A percentile compares a stretch with the other conserved stretches of the same genome.
phyloP scores from a whole-genome alignment of 1,140 invertebrate genomes.

The Asobara japonica region DNA sequence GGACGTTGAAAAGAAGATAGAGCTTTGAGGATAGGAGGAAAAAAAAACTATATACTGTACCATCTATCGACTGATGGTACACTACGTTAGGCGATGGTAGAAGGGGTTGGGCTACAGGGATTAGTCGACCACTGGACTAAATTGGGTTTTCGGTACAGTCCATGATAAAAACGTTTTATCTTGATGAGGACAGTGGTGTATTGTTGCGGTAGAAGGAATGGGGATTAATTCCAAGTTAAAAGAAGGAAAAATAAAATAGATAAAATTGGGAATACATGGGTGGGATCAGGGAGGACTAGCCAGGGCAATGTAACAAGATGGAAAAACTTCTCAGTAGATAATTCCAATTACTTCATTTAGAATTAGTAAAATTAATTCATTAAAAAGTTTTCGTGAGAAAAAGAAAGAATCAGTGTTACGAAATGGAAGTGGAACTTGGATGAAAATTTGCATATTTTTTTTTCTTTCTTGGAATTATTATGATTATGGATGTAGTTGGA shows the following conservation, averaged over 20 bases:
- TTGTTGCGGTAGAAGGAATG: conserved; percentile 2
- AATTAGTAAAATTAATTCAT: background rate
- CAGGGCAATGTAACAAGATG: background rate
- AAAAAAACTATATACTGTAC: background rate
- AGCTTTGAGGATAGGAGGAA: background rate
- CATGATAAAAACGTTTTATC: conserved; percentile 20
- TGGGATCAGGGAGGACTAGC: background rate
- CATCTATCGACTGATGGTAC: conserved; percentile 7
- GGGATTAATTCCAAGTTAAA: conserved; percentile 9
- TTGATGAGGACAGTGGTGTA: conserved; percentile 13
- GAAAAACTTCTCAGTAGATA: background rate
- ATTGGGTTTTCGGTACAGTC: conserved; percentile 16
- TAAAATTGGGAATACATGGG: conserved; percentile 2
- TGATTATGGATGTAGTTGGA: too few relatives aligned
- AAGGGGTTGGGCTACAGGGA: background rate
- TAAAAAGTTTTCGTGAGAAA: background rate
- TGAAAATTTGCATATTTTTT: too few relatives aligned
- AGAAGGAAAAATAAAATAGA: background rate
- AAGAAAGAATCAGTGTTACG: background rate
- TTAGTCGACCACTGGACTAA: conserved; percentile 18
- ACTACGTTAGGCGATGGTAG: background rate
- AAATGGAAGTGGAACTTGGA: too few relatives aligned
- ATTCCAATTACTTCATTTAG: background rate
- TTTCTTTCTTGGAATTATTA: too few relatives aligned
- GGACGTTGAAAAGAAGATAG: background rate